Base-by-base conservation (phyloP, 2,888 invertebrate species). In the Xanthorhoe designata region DNA sequence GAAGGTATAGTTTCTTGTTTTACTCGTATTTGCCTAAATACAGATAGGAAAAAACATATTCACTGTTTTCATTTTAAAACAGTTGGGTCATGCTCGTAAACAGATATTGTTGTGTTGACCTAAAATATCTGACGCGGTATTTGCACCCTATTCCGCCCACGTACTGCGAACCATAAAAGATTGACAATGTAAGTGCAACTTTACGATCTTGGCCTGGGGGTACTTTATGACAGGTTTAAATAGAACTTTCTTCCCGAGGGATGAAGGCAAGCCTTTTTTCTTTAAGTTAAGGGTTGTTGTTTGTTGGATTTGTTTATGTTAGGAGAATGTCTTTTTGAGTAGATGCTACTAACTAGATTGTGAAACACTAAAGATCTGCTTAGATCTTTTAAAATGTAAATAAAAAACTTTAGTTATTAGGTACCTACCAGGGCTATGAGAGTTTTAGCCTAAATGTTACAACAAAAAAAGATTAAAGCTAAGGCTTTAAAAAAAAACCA, bases 171-270 rank as follows among this genome's bases (percentile, higher is more conserved):
- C 38, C 63, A 57, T 58, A 58, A 64, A 62, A 64, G 57, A 66
- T 58, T 51, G 51, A 47, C 64, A 68, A 59, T 67, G 71, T 69
- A 66, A 69, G 69, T 69, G 70, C 70, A 70, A 29, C 60, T 69
- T 70, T 72, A 74, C 70, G 70, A 66, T 61, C 59, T 10, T 47
- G 62, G 56, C 70, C 63, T 38, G 55, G 18, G 51, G 51, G 57
- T 59, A 69, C 66, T 72, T 74, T 74, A 74, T 66, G 64, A 18
- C 58, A 56, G 64, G 57, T 72, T 68, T 67, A 62, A 65, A 66
- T 61, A 70, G 67, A 71, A 69, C 61, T 69, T 68, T 42, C 35
- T 45, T 64, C 68, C 68, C 69, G 50, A 13, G 56, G 67, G 70
- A 64, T 32, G 24, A 56, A 53, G 51, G 61, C 53, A 61, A 50